Evolutionary conservation across 2,113 vertebrate species (phyloP).

Genomic region (Addax nasomaculatus): DNA sequence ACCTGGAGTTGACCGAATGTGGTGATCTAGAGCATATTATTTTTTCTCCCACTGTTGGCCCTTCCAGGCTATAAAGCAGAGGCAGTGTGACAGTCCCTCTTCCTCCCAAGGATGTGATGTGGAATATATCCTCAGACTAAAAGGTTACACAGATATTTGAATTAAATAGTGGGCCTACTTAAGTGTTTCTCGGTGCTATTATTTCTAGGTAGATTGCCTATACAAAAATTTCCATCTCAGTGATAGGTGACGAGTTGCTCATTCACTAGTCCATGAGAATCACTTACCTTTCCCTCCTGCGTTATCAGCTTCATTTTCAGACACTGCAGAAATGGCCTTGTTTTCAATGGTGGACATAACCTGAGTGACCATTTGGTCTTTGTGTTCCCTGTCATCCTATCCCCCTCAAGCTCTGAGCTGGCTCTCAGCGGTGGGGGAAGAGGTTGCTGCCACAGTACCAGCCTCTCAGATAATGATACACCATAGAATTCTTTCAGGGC

Average conservation of each 20-base stretch:
- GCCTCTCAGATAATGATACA: neutral
- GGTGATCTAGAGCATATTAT: too few species aligned
- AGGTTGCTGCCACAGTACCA: too few species aligned
- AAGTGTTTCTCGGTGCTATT: neutral
- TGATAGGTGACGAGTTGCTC: neutral
- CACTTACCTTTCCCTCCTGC: neutral
- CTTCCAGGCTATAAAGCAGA: neutral
- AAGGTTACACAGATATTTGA: neutral
- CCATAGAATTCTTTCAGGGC: neutral
- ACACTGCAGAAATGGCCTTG: neutral
- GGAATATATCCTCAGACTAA: neutral
- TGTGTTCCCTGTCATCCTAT: neutral
- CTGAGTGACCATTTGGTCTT: neutral
- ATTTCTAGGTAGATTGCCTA: neutral
- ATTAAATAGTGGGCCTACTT: neutral
- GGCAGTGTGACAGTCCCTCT: too few species aligned
- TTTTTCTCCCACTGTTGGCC: neutral
- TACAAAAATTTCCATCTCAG: neutral
- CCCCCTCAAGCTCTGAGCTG: accelerated
- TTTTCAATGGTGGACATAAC: neutral
- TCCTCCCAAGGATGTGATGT: neutral
- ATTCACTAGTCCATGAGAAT: neutral
- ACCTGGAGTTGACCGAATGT: neutral
- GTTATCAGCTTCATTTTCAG: neutral
- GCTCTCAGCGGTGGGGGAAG: accelerated